Base-by-base conservation (phyloP, 2,797 vertebrate genomes). In the Botia kubotai region DNA sequence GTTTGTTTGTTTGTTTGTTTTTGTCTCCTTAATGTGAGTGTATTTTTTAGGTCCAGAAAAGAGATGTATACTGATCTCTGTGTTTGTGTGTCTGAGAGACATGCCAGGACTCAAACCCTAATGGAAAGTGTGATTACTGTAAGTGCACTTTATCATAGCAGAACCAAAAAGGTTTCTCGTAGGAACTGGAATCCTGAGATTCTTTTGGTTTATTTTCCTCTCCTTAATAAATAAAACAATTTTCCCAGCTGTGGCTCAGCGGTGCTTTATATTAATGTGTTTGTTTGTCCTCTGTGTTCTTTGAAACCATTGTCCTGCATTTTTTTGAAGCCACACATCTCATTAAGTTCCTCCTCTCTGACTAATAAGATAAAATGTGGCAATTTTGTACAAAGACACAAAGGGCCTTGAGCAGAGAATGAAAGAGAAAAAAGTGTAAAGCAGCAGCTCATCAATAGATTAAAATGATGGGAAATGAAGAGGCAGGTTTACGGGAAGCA, bases 121-220 rank as follows among this genome's bases (percentile, higher is more conserved):
- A 72, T 87, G 87, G 87, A 58, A 81, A 70, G 85, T 84, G 80
- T 83, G 86, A 83, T 63, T 91, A 89, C 88, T 91, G 89, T 90
- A 93, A 92, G 90, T 93, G 92, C 92, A 93, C 92, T 95, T 94
- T 93, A 92, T 85, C 90, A 90, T 87, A 87, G 88, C 92, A 87
- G 88, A 92, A 88, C 89, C 89, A 85, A 82, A 63, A 90, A 83
- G 86, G 89, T 93, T 92, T 89, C 90, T 90, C 80, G 77, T 82
- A 86, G 88, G 84, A 84, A 91, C 87, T 86, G 88, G 87, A 89
- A 88, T 86, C 87, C 84, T 84, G 77, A 72, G 84, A 89, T 52
- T 83, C 84, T 87, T 87, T 87, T 85, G 84, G 87, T 84, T 67
- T 68, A 74, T 79, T 82, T 84, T 80, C 77, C 77, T 87, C 82